These are phyloP conservation scores for Cremastobaeus sp. DNA, from an alignment of 2,888 invertebrate genomes.

Conservation along the genomic window DNA sequence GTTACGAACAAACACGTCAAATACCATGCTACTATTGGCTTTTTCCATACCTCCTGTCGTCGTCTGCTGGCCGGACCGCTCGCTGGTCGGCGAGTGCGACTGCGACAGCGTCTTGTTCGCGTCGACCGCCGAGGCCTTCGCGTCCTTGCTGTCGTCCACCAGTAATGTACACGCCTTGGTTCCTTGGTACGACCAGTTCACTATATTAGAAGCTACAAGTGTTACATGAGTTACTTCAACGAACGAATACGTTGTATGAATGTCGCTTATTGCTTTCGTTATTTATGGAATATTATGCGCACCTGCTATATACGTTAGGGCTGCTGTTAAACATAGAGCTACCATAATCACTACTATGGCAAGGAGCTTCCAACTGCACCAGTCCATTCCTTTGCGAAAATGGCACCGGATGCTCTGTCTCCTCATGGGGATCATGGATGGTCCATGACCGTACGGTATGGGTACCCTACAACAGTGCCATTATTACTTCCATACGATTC, in stretches of 20 bases:
- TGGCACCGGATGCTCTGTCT: constrained; percentile 85
- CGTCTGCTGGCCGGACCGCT: constrained; percentile 76
- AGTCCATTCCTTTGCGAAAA: constrained; percentile 91
- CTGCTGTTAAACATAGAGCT: constrained; percentile 89
- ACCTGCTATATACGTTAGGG: constrained; percentile 93
- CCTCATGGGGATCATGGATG: constrained; percentile 77
- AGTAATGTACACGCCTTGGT: constrained; percentile 90
- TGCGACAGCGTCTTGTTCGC: constrained; percentile 83
- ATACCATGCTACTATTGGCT: constrained; percentile 67
- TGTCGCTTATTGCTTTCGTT: constrained; percentile 6
- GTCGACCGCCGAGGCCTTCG: constrained; percentile 85
- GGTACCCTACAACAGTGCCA: too few relatives aligned
- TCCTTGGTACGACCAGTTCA: constrained; percentile 91
- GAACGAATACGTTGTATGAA: not conserved
- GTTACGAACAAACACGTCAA: constrained; percentile 80
- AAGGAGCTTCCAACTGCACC: constrained; percentile 95
- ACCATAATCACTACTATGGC: constrained; percentile 92
- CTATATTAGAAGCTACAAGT: constrained; percentile 86
- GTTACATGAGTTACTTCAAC: constrained; percentile 51
- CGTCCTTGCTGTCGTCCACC: constrained; percentile 86
- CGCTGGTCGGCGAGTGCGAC: constrained; percentile 81
- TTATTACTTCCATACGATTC: too few relatives aligned
- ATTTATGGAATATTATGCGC: constrained; percentile 65
- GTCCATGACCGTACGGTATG: constrained; percentile 76
- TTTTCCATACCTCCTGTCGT: constrained; percentile 79